These are phyloP conservation scores for Vanessa cardui DNA, from an alignment of 2,888 invertebrate species.

Conservation along the genomic window DNA sequence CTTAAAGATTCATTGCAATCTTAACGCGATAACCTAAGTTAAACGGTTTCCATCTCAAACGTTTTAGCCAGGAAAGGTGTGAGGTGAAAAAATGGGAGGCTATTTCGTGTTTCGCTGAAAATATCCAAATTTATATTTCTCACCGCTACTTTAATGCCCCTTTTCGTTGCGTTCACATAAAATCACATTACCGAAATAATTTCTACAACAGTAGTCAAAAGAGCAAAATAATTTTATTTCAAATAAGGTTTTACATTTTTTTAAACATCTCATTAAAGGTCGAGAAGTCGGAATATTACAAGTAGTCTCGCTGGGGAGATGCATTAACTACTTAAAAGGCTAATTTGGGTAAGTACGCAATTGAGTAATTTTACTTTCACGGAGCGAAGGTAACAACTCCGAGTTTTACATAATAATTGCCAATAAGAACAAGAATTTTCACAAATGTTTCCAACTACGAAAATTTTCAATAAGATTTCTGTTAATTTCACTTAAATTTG, in stretches of 20 bases:
- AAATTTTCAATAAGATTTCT: neutral
- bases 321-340: conserved; percentile 29
- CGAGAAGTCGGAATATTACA: conserved; percentile 26
- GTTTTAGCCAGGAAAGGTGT: conserved; percentile 40
- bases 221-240: conserved; percentile 34
- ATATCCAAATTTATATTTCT: conserved; percentile 46
- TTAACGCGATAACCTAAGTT: conserved; percentile 43
- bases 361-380: conserved; percentile 18
- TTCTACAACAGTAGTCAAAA: conserved; percentile 37
- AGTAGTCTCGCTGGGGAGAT: conserved; percentile 23
- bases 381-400: conserved; percentile 11
- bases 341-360: conserved; percentile 22
- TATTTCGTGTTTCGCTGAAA: conserved; percentile 41
- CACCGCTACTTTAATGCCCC: conserved; percentile 38
- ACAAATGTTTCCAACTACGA: neutral
- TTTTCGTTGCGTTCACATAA: conserved; percentile 39
- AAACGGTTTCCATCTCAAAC: conserved; percentile 39
- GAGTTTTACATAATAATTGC: conserved; percentile 9
- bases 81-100: conserved; percentile 44
- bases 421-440: conserved; percentile 16
- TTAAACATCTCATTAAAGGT: conserved; percentile 31
- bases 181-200: conserved; percentile 39
- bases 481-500: conserved; percentile 1
- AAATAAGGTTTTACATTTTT: conserved; percentile 32
- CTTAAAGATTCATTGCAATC: conserved; percentile 39